Conservation (phyloP, 2,113 vertebrate species). For the Bubo blakistoni region DNA sequence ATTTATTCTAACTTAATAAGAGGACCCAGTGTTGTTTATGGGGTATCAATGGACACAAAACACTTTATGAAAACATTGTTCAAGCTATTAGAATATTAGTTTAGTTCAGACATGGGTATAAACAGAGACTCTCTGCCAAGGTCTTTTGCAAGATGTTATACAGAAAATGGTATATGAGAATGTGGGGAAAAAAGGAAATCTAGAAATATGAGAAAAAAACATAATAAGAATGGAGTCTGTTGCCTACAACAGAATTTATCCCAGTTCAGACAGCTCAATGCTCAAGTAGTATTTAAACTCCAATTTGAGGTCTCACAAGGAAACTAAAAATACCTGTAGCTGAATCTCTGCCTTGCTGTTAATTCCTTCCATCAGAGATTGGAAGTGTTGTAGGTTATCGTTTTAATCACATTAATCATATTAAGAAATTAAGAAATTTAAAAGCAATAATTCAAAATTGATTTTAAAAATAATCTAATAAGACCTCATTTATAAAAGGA, state of each 20-base stretch:
- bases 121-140: not conserved
- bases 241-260: not conserved
- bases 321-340: not conserved
- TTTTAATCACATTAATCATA: not conserved
- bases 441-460: not conserved
- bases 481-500: not conserved
- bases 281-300: not conserved
- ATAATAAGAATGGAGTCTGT: not conserved
- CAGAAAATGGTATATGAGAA: not conserved
- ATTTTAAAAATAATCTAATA: not conserved
- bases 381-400: not conserved
- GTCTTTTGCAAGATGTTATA: not conserved
- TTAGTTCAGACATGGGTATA: not conserved
- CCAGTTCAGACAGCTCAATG: not conserved
- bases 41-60: not conserved
- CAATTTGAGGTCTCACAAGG: not conserved
- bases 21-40: not conserved
- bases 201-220: not conserved
- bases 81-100: not conserved
- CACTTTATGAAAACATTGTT: not conserved
- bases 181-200: accelerated
- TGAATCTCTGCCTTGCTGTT: not conserved
- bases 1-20: not conserved
- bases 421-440: not conserved
- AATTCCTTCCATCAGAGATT: not conserved